phyloP scores from a whole-genome alignment of 1,140 invertebrate genomes.

The Drosophila baimaii region DNA sequence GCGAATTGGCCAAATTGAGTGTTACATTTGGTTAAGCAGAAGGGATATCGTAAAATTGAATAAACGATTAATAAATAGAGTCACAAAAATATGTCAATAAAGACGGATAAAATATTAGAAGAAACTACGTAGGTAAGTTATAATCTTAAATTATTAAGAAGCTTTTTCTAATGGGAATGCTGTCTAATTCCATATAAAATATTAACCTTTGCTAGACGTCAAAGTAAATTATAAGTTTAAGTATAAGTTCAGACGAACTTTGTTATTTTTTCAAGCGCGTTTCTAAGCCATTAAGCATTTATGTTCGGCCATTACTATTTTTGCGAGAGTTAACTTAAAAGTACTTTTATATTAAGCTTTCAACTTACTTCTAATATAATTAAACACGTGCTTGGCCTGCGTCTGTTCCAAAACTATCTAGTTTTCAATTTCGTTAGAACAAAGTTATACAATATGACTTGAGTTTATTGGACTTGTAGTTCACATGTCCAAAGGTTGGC shows the following conservation, averaged over 20 bases:
- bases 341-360: not conserved
- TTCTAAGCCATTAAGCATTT: not conserved
- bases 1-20: constrained; percentile 21
- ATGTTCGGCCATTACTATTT: constrained; percentile 1
- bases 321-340: constrained; percentile 1
- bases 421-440: not conserved
- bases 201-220: constrained; percentile 4
- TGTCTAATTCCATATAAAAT: not conserved
- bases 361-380: not conserved
- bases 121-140: too few species aligned
- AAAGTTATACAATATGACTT: not conserved
- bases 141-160: too few species aligned
- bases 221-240: not conserved
- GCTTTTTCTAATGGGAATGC: not conserved
- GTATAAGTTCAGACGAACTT: too few species aligned
- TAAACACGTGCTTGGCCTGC: not conserved
- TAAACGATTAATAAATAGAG: constrained; percentile 8
- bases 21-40: constrained; percentile 11
- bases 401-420: not conserved
- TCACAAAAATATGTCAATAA: not conserved
- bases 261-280: not conserved
- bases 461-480: not conserved
- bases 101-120: not conserved
- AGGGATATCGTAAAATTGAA: constrained; percentile 4
- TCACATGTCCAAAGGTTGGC: not conserved